Base-by-base conservation (phyloP, 1,140 invertebrate species). In the Philopotamus ludificatus region DNA sequence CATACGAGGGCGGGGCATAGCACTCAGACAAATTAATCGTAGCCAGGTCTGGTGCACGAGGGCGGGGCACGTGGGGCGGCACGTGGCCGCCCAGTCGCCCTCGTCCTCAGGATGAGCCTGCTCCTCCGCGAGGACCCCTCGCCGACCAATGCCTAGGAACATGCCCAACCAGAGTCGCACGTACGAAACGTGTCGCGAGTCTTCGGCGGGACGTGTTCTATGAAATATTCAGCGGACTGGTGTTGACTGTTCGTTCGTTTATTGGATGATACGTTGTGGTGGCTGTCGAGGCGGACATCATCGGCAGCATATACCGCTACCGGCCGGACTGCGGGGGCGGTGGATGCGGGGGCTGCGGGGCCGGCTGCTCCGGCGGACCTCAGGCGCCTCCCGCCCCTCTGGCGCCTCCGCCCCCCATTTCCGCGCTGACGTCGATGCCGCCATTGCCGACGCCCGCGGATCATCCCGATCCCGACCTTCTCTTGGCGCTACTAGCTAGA, bases 401-500 rank as follows among this genome's bases (percentile, higher is more conserved):
- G 22, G 25, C 58, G 23, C 54, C 54, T n/a, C 23, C 42, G 44
- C 18, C 54, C n/a, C 67, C 74, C 64, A 72, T 79, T 76, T 76
- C 78, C 65, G 74, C 81, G 50, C 77, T 84, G 63, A 79, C 82
- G 65, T 82, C 83, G 74, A 81, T 82, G 21, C 77, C 81, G 58
- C 81, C 80, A 26, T 74, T 74, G 47, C 63, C 71, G 9, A 18
- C 65, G 9, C 70, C 68, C 28, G 25, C 47, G 12, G 74, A 78
- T 73, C 76, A 79, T 62, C 86, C 87, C 39, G 89, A 88, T 76
- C 86, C 91, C n/a, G 91, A 94, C 73, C 88, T 93, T 49, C 81
- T 94, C 22, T 80, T 92, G 2, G 91, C 91, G 1, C 82, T 94
- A 20, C 82, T 94, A 41, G 89, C 91, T 15, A 86, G 91, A 73